These are phyloP conservation scores for Sitta europaea DNA, from an alignment of 2,113 vertebrate species.

Conservation along the genomic window DNA sequence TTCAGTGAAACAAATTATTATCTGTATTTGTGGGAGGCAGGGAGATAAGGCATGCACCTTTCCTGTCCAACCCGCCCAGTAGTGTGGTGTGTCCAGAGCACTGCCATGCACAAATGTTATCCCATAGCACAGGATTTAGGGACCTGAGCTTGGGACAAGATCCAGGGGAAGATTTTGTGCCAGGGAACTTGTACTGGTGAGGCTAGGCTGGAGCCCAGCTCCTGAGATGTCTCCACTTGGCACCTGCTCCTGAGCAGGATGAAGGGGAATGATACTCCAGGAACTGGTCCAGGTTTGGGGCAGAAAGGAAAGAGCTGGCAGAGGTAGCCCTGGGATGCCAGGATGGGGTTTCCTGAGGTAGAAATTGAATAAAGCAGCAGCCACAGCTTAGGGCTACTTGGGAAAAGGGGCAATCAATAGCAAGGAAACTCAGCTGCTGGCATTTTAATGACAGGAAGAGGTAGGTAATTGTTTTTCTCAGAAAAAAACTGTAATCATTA, in stretches of 20 bases:
- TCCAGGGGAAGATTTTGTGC: not conserved
- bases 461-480: not conserved
- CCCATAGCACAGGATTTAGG: fast-evolving
- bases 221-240: fast-evolving
- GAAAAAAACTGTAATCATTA: not conserved
- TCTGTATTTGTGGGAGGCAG: not conserved
- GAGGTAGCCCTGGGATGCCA: not conserved
- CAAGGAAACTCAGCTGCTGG: not conserved
- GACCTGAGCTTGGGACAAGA: not conserved
- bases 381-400: not conserved
- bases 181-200: fast-evolving
- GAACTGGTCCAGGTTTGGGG: not conserved
- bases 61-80: not conserved
- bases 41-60: fast-evolving
- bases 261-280: not conserved
- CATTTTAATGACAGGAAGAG: not conserved
- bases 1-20: not conserved
- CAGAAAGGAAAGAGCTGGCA: not conserved
- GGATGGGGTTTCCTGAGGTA: not conserved
- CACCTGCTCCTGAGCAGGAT: not conserved
- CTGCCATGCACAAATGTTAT: not conserved
- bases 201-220: not conserved
- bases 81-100: fast-evolving
- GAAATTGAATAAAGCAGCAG: not conserved
- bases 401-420: not conserved